Conservation (phyloP, 2,888 invertebrate genomes). For the Merodon equestris region DNA sequence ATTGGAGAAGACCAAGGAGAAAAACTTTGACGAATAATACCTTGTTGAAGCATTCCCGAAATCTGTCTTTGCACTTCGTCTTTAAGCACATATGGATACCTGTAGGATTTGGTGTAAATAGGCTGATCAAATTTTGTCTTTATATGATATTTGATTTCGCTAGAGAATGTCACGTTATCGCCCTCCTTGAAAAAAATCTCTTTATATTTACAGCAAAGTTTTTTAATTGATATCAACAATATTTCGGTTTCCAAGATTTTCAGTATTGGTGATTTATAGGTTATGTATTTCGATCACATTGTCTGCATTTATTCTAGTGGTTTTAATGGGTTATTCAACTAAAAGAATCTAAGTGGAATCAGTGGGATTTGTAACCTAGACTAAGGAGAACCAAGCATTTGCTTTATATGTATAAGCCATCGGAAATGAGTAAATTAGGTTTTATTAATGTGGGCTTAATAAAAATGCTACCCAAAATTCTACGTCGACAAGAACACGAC, state of each 20-base stretch:
- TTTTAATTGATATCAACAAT: conserved; percentile 4
- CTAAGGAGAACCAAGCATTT: conserved; percentile 43
- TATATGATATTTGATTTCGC: too few relatives aligned
- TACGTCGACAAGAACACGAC: conserved; percentile 47
- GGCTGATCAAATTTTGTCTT: conserved; percentile 32
- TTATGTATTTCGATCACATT: conserved; percentile 35
- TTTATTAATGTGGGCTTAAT: too few relatives aligned
- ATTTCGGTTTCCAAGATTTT: conserved; percentile 1
- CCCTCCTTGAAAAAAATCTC: conserved; percentile 41
- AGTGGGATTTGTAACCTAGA: too few relatives aligned
- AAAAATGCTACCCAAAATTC: conserved; percentile 36
- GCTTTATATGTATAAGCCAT: conserved; percentile 29
- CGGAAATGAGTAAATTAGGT: too few relatives aligned
- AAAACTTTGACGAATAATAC: too few relatives aligned
- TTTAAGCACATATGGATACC: conserved; percentile 24
- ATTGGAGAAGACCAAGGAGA: too few relatives aligned
- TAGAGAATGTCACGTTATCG: conserved; percentile 30
- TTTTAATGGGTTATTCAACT: conserved; percentile 41
- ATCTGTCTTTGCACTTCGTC: conserved; percentile 36
- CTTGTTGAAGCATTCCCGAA: too few relatives aligned
- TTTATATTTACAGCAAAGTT: too few relatives aligned
- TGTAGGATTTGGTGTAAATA: too few relatives aligned
- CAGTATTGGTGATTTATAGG: conserved; percentile 1
- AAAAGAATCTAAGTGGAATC: conserved; percentile 24
- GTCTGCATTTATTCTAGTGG: background rate